Percentiles rank a stretch among this genome's conserved stretches.
Evolutionary conservation across 2,888 invertebrate genomes (phyloP).

Genomic region (Autographa pulchrina): DNA sequence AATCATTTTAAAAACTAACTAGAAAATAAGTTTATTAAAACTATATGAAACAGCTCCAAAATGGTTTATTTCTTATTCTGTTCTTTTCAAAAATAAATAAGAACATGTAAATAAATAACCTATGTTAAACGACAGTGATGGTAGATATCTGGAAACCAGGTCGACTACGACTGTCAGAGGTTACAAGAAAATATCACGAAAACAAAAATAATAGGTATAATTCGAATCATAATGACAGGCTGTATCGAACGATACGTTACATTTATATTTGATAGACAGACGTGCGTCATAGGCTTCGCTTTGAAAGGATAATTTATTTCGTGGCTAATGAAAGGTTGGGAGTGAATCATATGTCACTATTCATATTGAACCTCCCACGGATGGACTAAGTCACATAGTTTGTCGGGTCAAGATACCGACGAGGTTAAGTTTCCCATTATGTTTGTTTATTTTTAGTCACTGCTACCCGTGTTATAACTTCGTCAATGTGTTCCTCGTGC

Average conservation of each 20-base stretch:
- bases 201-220: conserved; percentile 1
- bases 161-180: background rate
- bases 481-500: background rate
- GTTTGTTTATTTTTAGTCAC: background rate
- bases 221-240: background rate
- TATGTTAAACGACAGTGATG: background rate
- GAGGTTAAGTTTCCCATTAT: background rate
- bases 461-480: background rate
- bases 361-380: conserved; percentile 12
- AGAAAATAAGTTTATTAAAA: background rate
- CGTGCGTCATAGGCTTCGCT: conserved; percentile 38
- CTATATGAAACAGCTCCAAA: background rate
- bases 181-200: background rate
- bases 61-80: background rate
- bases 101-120: background rate
- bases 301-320: conserved; percentile 39
- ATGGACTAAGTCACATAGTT: background rate
- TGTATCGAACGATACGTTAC: conserved; percentile 9
- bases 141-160: background rate
- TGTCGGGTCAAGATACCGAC: background rate
- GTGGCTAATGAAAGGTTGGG: conserved; percentile 38
- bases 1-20: too few species aligned
- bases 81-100: background rate
- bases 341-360: conserved; percentile 25
- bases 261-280: conserved; percentile 22